Conservation (phyloP, 2,888 invertebrate species). For the Diaphora mendica region DNA sequence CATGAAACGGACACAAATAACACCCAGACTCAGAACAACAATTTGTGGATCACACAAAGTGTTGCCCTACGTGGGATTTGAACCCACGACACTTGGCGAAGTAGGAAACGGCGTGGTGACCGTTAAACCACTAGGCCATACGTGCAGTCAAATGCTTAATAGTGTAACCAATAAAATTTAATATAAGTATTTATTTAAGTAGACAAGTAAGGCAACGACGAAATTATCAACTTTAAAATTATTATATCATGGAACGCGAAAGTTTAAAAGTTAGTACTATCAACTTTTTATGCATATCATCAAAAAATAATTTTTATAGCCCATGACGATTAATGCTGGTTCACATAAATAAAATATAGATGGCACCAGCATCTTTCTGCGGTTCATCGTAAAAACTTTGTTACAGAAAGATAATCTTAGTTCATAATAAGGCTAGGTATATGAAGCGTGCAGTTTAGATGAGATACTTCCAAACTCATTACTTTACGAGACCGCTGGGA, state of each 20-base stretch:
- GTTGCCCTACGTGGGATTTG: too few relatives aligned
- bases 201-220: neutral
- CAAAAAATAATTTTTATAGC: neutral
- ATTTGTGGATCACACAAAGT: too few relatives aligned
- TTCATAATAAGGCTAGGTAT: conserved; percentile 31
- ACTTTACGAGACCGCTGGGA: conserved; percentile 52
- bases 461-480: conserved; percentile 48
- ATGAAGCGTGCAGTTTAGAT: conserved; percentile 24
- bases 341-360: neutral
- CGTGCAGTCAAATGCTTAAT: too few relatives aligned
- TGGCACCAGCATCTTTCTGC: neutral
- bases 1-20: too few relatives aligned
- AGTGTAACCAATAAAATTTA: too few relatives aligned
- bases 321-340: neutral
- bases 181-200: too few relatives aligned
- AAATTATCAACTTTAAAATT: neutral
- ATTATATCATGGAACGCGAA: too few relatives aligned
- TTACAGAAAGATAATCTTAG: conserved; percentile 23
- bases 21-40: too few relatives aligned
- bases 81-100: too few relatives aligned
- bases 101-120: too few relatives aligned
- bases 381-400: conserved; percentile 3
- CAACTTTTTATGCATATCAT: neutral
- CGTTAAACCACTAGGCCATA: too few relatives aligned
- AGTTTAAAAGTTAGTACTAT: too few relatives aligned